Evolutionary conservation across 2,888 invertebrate species (phyloP), one percentile per base, ranked within the genome.

Genomic region (Stegana nigrithorax): DNA sequence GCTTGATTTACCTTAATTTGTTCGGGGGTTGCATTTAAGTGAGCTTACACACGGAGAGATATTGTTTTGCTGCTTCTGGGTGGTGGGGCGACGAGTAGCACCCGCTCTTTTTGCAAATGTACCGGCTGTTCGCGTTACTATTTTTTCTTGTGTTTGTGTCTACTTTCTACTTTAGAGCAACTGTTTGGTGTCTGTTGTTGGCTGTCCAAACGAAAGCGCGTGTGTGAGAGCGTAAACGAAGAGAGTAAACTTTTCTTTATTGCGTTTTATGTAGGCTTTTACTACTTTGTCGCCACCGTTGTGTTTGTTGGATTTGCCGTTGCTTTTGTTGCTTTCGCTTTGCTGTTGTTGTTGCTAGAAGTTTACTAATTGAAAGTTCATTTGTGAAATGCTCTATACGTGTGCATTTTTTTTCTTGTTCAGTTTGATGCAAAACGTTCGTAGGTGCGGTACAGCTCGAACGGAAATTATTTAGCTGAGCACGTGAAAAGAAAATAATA

Each of bases 381-480:
- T 64, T 57, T 62, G 63, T 64, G 63, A 65, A 60, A 50, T 64
- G 55, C 32, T 59, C 59, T n/a, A 50, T 59, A 32, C 5, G 10
- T 8, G 50, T 58, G 27, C 39, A 23, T 47, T 67, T 67, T 59
- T 26, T 57, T 59, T 60, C 60, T 66, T 63, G 64, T 63, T 66
- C 73, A 80, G 81, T 80, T 72, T 63, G 62, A 67, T 72, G 73
- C 71, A 78, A 72, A 76, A 73, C 73, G 77, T 73, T 68, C 80
- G 71, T 67, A 71, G 65, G 76, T 72, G 66, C 74, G 74, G 80
- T 75, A 68, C 59, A 32, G 26, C 12, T 25, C 4, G 14, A 47
- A 47, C n/a, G 25, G 21, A n/a, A 36, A 21, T n/a, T n/a, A n/a
- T n/a, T n/a, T n/a, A n/a, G n/a, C n/a, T n/a, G 23, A 12, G 47